phyloP scores from a whole-genome alignment of 2,888 invertebrate species.

The Mayetiola destructor region DNA sequence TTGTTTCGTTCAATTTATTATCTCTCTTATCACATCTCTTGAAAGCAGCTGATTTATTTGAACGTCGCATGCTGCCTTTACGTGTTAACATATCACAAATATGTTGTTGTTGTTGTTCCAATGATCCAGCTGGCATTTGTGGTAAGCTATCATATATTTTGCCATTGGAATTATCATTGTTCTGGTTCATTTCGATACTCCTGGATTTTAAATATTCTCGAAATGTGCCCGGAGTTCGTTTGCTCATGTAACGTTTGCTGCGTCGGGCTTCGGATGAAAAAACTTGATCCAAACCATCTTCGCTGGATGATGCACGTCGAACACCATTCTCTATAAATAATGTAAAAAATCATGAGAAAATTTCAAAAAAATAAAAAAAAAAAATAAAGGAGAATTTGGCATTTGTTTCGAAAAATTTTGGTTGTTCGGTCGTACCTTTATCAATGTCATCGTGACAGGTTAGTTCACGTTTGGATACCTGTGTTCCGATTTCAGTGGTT shows the following conservation, averaged over 20 bases:
- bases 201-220: constrained; percentile 34
- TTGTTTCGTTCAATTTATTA: background rate
- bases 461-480: constrained; percentile 21
- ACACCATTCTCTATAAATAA: constrained; percentile 21
- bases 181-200: constrained; percentile 25
- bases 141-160: constrained; percentile 26
- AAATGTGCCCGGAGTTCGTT: constrained; percentile 34
- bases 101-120: constrained; percentile 25
- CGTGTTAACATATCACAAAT: constrained; percentile 23
- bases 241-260: constrained; percentile 35
- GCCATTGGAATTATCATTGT: constrained; percentile 28
- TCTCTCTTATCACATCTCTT: constrained; percentile 1
- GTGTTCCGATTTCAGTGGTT: constrained; percentile 28
- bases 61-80: constrained; percentile 27
- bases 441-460: background rate
- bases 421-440: background rate
- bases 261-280: constrained; percentile 28
- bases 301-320: constrained; percentile 27
- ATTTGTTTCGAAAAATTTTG: background rate
- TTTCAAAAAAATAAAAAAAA: background rate
- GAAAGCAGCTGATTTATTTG: constrained; percentile 14
- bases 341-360: constrained; percentile 23
- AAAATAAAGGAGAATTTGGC: background rate
- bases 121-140: constrained; percentile 28
- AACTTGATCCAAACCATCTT: constrained; percentile 25